Evolutionary conservation across 92 coral and sea anemone species (phyloP).

Genomic region (Pocillopora grandis): DNA sequence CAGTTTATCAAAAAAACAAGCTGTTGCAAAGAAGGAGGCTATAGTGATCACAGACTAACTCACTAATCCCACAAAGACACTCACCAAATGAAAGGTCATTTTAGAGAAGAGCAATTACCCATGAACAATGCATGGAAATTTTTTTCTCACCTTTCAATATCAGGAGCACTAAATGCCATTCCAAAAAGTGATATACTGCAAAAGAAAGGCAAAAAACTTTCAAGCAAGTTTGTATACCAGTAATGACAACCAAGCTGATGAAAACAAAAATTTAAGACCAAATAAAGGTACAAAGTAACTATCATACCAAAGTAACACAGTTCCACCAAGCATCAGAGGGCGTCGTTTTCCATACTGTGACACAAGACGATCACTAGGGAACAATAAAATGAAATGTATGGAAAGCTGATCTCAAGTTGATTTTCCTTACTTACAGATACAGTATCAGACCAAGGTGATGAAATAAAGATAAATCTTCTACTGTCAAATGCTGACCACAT

Average conservation of each 20-base stretch:
- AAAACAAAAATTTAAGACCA: neutral
- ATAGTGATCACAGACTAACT: neutral
- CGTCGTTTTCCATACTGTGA: constrained; percentile 93
- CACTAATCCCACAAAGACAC: neutral
- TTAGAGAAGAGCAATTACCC: neutral
- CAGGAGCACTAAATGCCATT: constrained; percentile 99
- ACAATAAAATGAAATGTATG: neutral
- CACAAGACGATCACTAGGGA: constrained; percentile 84
- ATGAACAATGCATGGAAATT: neutral
- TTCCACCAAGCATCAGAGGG: constrained; percentile 96
- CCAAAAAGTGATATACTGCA: constrained; percentile 93
- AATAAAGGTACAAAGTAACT: neutral
- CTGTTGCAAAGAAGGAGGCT: neutral
- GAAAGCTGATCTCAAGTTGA: no score
- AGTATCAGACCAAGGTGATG: no score
- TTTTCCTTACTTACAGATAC: no score
- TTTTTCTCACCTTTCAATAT: constrained; percentile 74
- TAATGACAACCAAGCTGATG: neutral
- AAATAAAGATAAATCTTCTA: no score
- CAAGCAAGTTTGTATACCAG: neutral
- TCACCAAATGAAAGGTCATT: neutral
- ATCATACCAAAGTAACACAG: constrained; percentile 77
- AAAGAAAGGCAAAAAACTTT: neutral
- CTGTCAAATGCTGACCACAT: no score
- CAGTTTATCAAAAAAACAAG: neutral